Percentiles rank a stretch among this genome's conserved stretches.
phyloP scores from a whole-genome alignment of 2,888 invertebrate genomes.

The Eupithecia subumbrata region DNA sequence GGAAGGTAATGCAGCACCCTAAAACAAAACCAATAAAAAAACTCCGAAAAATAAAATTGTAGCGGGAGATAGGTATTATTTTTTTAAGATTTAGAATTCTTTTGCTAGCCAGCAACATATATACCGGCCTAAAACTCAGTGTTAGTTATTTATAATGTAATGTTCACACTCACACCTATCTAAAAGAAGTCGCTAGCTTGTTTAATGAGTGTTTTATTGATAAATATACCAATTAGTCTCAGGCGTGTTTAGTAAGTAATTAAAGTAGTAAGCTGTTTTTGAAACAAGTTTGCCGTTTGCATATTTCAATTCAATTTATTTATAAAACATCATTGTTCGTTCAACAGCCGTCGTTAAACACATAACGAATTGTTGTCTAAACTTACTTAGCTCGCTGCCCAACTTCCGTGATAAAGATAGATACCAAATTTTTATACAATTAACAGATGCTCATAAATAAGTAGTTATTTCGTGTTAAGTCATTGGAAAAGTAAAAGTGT shows the following conservation, averaged over 20 bases:
- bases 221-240: neutral
- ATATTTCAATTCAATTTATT: neutral
- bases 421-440: neutral
- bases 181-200: too few relatives aligned
- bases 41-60: too few relatives aligned
- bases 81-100: too few relatives aligned
- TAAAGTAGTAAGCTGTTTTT: neutral
- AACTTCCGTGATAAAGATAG: neutral
- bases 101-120: too few relatives aligned
- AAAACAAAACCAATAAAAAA: too few relatives aligned
- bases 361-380: neutral
- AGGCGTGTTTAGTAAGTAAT: neutral
- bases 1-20: too few relatives aligned
- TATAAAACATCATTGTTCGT: constrained; percentile 3
- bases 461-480: neutral
- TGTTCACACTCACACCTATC: too few relatives aligned
- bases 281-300: neutral
- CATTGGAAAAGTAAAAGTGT: neutral
- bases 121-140: neutral
- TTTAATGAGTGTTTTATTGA: neutral
- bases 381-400: neutral
- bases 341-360: neutral
- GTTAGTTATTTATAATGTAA: neutral
- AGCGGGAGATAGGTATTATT: too few relatives aligned
- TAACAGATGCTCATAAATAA: neutral